These are phyloP conservation scores for Himalopsyche japonica DNA, from an alignment of 2,888 invertebrate genomes.

Conservation along the genomic window DNA sequence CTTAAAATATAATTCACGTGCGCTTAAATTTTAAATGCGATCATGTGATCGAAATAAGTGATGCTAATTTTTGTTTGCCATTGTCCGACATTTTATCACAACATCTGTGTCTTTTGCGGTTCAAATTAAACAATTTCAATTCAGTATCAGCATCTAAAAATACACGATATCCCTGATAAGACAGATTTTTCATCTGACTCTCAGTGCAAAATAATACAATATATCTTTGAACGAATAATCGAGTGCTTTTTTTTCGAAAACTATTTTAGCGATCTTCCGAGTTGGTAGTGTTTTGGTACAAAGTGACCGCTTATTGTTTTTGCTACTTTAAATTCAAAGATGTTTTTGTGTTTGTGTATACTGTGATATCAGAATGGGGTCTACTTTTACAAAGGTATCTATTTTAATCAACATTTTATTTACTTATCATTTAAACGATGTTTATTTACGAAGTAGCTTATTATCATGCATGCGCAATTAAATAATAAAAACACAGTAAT, in stretches of 20 bases:
- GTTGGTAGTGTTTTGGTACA: not conserved
- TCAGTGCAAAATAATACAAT: not conserved
- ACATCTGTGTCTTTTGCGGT: not conserved
- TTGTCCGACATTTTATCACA: not conserved
- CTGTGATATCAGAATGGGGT: slow-evolving; percentile 20
- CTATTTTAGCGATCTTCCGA: not conserved
- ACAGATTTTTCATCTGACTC: not conserved
- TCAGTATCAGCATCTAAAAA: not conserved
- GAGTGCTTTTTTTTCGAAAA: not conserved
- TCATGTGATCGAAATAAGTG: not conserved
- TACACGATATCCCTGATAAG: not conserved
- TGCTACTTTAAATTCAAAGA: not conserved
- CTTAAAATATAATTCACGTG: not conserved
- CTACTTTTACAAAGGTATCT: slow-evolving; percentile 24
- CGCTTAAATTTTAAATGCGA: not conserved
- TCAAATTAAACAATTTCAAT: not conserved
- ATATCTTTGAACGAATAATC: not conserved
- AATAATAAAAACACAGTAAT: no score
- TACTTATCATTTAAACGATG: not conserved
- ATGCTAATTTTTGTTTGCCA: not conserved
- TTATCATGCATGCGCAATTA: no score
- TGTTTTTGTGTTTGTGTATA: not conserved
- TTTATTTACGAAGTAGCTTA: no score
- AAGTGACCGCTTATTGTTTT: not conserved
- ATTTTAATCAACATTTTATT: not conserved